A percentile compares a stretch with the other conserved stretches of the same genome.
phyloP scores from a whole-genome alignment of 2,888 invertebrate genomes.

The Callimorpha dominula region DNA sequence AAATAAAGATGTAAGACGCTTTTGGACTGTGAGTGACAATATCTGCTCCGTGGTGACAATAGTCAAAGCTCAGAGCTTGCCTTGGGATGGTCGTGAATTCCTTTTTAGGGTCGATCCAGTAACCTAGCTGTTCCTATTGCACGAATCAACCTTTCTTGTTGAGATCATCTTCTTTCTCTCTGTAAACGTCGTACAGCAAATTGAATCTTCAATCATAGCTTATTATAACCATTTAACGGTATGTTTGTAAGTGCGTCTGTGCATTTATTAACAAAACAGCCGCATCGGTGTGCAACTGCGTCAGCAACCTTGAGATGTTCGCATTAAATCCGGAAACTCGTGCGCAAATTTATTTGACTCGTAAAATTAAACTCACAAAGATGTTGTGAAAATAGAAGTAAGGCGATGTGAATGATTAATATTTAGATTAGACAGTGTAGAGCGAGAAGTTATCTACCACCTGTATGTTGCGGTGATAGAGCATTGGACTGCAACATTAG shows the following conservation, averaged over 20 bases:
- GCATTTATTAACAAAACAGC: constrained; percentile 46
- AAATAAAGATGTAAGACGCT: too few relatives aligned
- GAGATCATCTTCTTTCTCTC: neutral
- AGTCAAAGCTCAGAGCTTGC: too few relatives aligned
- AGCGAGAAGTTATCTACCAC: too few relatives aligned
- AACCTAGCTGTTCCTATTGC: too few relatives aligned
- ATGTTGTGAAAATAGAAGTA: constrained; percentile 51
- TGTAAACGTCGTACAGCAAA: neutral
- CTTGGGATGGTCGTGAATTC: too few relatives aligned
- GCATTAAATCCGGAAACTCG: constrained; percentile 69
- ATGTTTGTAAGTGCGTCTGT: constrained; percentile 9
- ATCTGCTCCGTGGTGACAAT: too few relatives aligned
- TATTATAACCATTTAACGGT: neutral
- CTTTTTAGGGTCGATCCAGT: too few relatives aligned
- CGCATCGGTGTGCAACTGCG: constrained; percentile 52
- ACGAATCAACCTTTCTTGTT: neutral
- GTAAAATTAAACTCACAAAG: constrained; percentile 66
- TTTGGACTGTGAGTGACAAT: too few relatives aligned
- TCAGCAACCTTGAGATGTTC: constrained; percentile 61
- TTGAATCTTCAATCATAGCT: neutral
- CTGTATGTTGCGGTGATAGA: too few relatives aligned
- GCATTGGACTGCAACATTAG: too few relatives aligned
- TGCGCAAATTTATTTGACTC: constrained; percentile 67
- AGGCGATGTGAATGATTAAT: constrained; percentile 9
- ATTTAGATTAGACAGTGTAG: too few relatives aligned